Evolutionary conservation across 1,140 invertebrate species (phyloP).

Genomic region (Dendrolimus punctatus): DNA sequence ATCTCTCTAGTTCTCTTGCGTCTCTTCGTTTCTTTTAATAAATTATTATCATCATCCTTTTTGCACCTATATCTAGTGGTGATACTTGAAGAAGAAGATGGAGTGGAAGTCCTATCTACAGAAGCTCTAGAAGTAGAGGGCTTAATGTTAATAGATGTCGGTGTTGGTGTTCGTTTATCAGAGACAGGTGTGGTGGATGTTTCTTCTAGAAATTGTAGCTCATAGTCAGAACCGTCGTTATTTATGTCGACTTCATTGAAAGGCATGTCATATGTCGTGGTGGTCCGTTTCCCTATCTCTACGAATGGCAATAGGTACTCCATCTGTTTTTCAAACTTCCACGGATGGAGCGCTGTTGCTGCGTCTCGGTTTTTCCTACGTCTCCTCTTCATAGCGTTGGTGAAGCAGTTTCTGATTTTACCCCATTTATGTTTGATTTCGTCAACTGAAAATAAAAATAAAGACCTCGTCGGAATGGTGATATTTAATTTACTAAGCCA

Average conservation of each 20-base stretch:
- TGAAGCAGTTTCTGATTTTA: constrained; percentile 19
- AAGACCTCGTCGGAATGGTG: not conserved
- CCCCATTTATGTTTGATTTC: constrained; percentile 13
- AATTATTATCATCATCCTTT: constrained; percentile 9
- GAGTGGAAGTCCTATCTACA: constrained; percentile 4
- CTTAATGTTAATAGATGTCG: not conserved
- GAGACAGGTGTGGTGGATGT: constrained; percentile 2
- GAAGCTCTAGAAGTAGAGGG: constrained; percentile 7
- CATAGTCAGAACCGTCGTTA: constrained; percentile 1
- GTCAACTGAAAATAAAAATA: constrained; percentile 11
- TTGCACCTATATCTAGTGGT: constrained; percentile 10
- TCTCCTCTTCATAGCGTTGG: constrained; percentile 17
- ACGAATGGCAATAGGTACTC: constrained; percentile 13
- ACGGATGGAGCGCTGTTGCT: constrained; percentile 10
- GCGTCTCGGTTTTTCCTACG: constrained; percentile 15
- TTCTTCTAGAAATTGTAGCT: constrained; percentile 12
- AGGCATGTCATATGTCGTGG: constrained; percentile 12
- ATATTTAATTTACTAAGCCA: no score
- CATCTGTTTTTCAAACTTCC: constrained; percentile 17
- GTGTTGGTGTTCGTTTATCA: constrained; percentile 4
- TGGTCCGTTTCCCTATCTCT: constrained; percentile 7
- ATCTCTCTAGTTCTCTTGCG: constrained; percentile 13
- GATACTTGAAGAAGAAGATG: not conserved
- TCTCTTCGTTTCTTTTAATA: constrained; percentile 16
- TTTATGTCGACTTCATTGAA: constrained; percentile 6